These are phyloP conservation scores for Trachelus troglodyta DNA, from an alignment of 2,888 invertebrate species.

Conservation along the genomic window DNA sequence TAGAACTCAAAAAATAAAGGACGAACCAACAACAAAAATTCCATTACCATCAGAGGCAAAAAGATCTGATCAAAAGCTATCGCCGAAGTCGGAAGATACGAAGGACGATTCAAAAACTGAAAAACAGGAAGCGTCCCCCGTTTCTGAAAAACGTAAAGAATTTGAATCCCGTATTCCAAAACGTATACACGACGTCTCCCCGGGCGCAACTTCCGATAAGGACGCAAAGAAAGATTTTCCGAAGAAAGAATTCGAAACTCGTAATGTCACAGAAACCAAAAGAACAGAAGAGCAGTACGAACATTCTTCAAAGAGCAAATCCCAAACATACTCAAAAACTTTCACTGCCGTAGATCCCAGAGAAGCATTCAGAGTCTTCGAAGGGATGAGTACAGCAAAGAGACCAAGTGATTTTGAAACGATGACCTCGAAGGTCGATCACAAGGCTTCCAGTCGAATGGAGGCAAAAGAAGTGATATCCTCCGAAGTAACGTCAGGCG, in stretches of 20 bases:
- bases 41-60: background rate
- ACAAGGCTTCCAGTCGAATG: slow-evolving; percentile 41
- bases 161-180: slow-evolving; percentile 25
- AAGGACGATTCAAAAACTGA: background rate
- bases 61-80: slow-evolving; percentile 7
- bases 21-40: background rate
- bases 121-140: background rate
- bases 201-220: slow-evolving; percentile 31
- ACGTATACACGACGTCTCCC: slow-evolving; percentile 7
- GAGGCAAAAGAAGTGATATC: slow-evolving; percentile 53
- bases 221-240: slow-evolving; percentile 21
- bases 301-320: slow-evolving; percentile 44
- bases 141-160: slow-evolving; percentile 26
- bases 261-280: slow-evolving; percentile 43
- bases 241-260: slow-evolving; percentile 31
- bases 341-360: slow-evolving; percentile 39
- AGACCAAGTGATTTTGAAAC: slow-evolving; percentile 32
- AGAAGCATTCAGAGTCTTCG: slow-evolving; percentile 46
- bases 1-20: slow-evolving; percentile 28
- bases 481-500: slow-evolving; percentile 48
- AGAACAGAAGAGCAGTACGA: slow-evolving; percentile 49
- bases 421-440: slow-evolving; percentile 53
- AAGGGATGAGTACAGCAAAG: slow-evolving; percentile 36
- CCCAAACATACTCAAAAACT: slow-evolving; percentile 43
- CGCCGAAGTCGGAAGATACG: background rate